Evolutionary conservation across 1,140 invertebrate species (phyloP), one percentile per base, ranked within the genome.

Genomic region (Sarcophaga peregrina): DNA sequence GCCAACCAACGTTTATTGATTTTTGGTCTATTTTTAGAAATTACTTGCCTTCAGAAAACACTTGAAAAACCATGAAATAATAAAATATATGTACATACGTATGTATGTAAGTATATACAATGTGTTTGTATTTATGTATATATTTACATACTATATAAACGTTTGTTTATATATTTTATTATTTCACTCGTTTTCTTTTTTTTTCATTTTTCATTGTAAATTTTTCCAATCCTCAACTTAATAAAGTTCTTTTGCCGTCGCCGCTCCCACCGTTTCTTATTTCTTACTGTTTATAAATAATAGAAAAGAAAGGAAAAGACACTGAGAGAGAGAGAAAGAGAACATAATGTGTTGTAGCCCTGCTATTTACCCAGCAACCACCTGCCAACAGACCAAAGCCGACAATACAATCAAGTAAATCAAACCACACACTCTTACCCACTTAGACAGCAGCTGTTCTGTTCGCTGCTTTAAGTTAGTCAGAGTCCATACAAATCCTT

Each of bases 1-100:
- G 20, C 62, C 62, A 68, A 68, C 62, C 17, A 87, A 88, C 86
- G 85, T 87, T 89, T 89, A 89, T 89, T 86, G 88, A 89, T 89
- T 89, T 89, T 89, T 83, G 85, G 84, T 78, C 88, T 89, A 89
- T 89, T 89, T 89, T 87, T 89, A 89, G 88, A 85, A 83, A 87
- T 84, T 82, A 82, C 81, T 80, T 82, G 75, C 83, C 83, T 84
- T 81, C 81, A 81, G 76, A 72, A 72, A 52, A 83, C 74, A 83
- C 82, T 50, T 47, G 47, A 37, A 48, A 37, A 50, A 76, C 82
- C 76, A 83, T 76, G 75, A 52, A 80, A 78, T 83, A 76, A 83
- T 62, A 11, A 62, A 62, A 54, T 54, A 48, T 62, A 46, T 76
- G 15, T 13, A 45, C 17, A 62, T 58, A 62, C 8, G 20, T 20